Evolutionary conservation across 2,888 invertebrate genomes (phyloP), one percentile per base, ranked within the genome.

Genomic region (Drosophila anomalata): DNA sequence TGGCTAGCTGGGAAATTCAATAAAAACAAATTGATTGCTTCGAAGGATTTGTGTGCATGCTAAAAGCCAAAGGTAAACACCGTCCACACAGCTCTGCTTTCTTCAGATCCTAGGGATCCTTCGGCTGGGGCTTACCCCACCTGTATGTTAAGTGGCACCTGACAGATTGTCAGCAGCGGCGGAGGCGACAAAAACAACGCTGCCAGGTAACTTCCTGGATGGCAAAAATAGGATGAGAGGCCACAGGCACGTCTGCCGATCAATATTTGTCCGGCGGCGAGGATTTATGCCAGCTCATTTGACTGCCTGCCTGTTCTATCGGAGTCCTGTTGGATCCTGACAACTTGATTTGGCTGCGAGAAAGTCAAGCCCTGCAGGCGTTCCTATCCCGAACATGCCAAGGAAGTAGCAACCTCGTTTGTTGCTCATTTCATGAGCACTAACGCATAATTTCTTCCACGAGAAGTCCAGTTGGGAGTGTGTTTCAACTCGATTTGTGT

Each of bases 11-110:
- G 58, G 58, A 78, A 84, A 84, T 86, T 85, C 86, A 85, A 85
- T 85, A 85, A 85, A 85, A 84, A 74, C 84, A 82, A 86, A 86
- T 85, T 85, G 84, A 85, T 85, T 86, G 82, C 79, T 82, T 54
- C 60, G 75, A 68, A 73, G 80, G 80, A 80, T 84, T 80, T 80
- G 76, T 71, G 73, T 71, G 82, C 70, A 75, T 75, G 62, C 71
- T 60, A 72, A 72, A 77, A 70, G 70, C 61, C 51, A 68, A 79
- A 83, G 74, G 81, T 81, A 78, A 84, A 78, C 78, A 81, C 51
- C 52, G 51, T 22, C 47, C 46, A 61, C 41, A 17, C 59, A 29
- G 31, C 59, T 50, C 14, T 31, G 24, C 36, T 22, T 62, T 48
- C 52, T 44, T 44, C 44, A 20, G 22, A 22, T 44, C 20, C 44